Base-by-base conservation (phyloP, 2,888 invertebrate genomes). In the Helobdella robusta region DNA sequence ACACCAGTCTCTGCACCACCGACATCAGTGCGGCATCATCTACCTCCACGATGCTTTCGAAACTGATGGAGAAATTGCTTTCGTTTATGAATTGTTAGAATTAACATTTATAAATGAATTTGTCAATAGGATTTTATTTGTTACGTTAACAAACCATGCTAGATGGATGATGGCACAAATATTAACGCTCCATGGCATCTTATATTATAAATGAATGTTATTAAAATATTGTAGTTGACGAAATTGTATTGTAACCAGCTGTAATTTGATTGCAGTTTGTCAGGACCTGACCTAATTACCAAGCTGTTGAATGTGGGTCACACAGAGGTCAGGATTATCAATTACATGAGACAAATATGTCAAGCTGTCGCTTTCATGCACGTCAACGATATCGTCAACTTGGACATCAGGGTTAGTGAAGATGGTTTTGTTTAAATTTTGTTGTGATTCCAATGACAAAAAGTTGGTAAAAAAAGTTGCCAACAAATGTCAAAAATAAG, bases 1-100 rank as follows among this genome's bases (percentile, higher is more conserved):
- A 5, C 79, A 59, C 46, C n/a, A n/a, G n/a, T n/a, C n/a, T n/a
- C n/a, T n/a, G n/a, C n/a, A n/a, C n/a, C n/a, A n/a, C n/a, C n/a
- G n/a, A n/a, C n/a, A n/a, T n/a, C n/a, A n/a, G n/a, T n/a, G n/a
- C n/a, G n/a, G n/a, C n/a, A 58, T 59, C 32, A 20, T 56, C 25
- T 79, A 80, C 64, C 80, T 80, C 6, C 80, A 80, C 66, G 80
- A 81, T 65, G 81, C 79, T 11, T 80, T 80, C 66, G 80, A 80
- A 68, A 74, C 56, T 58, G 75, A 78, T 40, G 78, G 78, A 68
- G 79, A 81, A 69, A 79, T 80, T 75, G 78, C 79, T 70, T 77
- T 80, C 73, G 79, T 81, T 60, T 75, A 80, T 25, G 81, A 81
- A 73, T 76, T 81, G 81, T 81, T 70, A 78, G 79, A 76, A 5